Conservation (phyloP, 53 echinoderm and acorn worm genomes). For the Arbacia lixula region DNA sequence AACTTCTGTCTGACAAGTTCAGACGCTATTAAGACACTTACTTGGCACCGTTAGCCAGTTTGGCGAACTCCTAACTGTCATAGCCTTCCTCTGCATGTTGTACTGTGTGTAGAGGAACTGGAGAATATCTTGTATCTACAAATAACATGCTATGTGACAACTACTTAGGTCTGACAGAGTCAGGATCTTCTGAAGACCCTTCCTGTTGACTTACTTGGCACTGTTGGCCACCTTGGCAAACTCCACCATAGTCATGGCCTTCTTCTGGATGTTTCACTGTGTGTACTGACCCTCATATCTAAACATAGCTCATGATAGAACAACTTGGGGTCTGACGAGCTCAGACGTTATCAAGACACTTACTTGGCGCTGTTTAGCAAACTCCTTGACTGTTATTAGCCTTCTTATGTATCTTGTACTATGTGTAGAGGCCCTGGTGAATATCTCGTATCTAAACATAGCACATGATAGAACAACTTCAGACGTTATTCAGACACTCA, state of each 20-base stretch:
- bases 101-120: slow-evolving; percentile 97
- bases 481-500: no score
- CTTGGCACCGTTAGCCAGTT: slow-evolving; percentile 89
- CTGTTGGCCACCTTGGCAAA: slow-evolving; percentile 82
- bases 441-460: no score
- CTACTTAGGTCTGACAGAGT: no score
- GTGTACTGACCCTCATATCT: slow-evolving; percentile 92
- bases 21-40: no score
- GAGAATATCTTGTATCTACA: no score
- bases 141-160: no score
- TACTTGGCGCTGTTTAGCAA: slow-evolving; percentile 87
- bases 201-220: slow-evolving; percentile 77
- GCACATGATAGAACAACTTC: no score
- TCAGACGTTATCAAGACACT: no score
- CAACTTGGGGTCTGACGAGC: no score
- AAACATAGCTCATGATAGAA: no score
- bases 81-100: slow-evolving; percentile 97
- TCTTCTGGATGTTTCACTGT: slow-evolving; percentile 97
- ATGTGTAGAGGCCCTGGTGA: slow-evolving; percentile 90
- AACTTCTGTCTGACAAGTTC: no score
- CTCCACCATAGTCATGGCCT: slow-evolving; percentile 74
- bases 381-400: slow-evolving; percentile 82
- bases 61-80: slow-evolving; percentile 81
- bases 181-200: no score
- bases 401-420: slow-evolving; percentile 99